Percentiles rank a stretch among this genome's conserved stretches.
phyloP scores from a whole-genome alignment of 2,888 invertebrate genomes.

The Taphrorychus bicolor region DNA sequence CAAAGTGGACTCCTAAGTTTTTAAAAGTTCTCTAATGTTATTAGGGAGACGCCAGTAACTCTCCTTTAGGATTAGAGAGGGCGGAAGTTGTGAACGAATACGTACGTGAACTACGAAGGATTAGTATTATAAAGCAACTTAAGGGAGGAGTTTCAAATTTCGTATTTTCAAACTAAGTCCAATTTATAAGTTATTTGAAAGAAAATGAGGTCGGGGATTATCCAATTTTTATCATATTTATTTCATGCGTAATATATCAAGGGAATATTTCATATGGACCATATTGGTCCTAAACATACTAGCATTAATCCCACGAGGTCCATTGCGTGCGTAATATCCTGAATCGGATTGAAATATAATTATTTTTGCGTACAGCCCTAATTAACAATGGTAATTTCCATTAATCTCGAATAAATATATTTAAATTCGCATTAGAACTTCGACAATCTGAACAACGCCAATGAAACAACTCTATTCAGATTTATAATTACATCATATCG shows the following conservation, averaged over 20 bases:
- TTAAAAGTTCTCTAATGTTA: slow-evolving; percentile 20
- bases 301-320: background rate
- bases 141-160: background rate
- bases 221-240: background rate
- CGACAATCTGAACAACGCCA: slow-evolving; percentile 17
- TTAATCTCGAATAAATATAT: slow-evolving; percentile 28
- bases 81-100: background rate
- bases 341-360: slow-evolving; percentile 27
- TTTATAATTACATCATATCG: slow-evolving; percentile 17
- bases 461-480: slow-evolving; percentile 21
- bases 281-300: background rate
- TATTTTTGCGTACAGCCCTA: slow-evolving; percentile 26
- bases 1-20: slow-evolving; percentile 25
- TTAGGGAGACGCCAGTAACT: slow-evolving; percentile 4
- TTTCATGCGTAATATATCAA: background rate
- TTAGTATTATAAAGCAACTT: background rate
- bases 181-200: no score
- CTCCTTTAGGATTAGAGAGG: background rate
- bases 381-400: slow-evolving; percentile 28
- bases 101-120: no score
- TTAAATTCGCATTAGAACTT: slow-evolving; percentile 28
- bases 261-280: background rate
- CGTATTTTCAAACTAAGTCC: no score
- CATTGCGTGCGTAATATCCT: slow-evolving; percentile 15
- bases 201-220: no score